A percentile compares a stretch with the other conserved stretches of the same genome.
Evolutionary conservation across 2,113 vertebrate genomes (phyloP).

Genomic region (Cervus canadensis): DNA sequence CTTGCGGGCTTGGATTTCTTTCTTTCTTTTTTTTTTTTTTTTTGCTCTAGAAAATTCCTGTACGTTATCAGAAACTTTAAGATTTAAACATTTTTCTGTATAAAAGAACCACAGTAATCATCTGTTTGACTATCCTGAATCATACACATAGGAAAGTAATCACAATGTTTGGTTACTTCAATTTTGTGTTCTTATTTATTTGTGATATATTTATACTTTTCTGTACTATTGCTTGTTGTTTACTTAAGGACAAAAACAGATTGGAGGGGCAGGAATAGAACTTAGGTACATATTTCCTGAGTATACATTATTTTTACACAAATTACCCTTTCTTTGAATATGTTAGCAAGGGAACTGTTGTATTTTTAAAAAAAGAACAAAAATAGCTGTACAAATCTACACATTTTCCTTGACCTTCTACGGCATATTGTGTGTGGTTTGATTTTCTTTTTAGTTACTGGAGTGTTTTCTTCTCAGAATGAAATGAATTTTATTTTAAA

Average conservation of each 20-base stretch:
- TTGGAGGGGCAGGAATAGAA: background rate
- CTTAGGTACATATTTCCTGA: background rate
- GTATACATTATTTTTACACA: background rate
- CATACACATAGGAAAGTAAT: background rate
- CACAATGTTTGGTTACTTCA: background rate
- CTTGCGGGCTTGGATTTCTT: background rate
- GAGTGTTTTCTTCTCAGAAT: slow-evolving; percentile 27
- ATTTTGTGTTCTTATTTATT: background rate
- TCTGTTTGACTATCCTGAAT: background rate
- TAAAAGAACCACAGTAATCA: background rate
- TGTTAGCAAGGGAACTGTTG: background rate
- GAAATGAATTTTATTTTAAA: slow-evolving; percentile 34
- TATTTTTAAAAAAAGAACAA: background rate
- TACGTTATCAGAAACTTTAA: slow-evolving; percentile 12
- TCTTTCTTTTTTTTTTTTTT: background rate
- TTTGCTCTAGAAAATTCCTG: background rate
- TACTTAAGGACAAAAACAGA: background rate
- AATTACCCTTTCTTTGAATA: background rate
- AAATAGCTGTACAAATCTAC: background rate
- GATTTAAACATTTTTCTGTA: background rate
- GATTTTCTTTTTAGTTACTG: background rate
- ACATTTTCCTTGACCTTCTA: background rate
- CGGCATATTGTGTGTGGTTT: background rate
- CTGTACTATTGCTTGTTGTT: background rate
- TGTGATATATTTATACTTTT: background rate